These are phyloP conservation scores for Schizopygopsis malacanthus DNA, from an alignment of 2,797 vertebrate species.

Conservation along the genomic window DNA sequence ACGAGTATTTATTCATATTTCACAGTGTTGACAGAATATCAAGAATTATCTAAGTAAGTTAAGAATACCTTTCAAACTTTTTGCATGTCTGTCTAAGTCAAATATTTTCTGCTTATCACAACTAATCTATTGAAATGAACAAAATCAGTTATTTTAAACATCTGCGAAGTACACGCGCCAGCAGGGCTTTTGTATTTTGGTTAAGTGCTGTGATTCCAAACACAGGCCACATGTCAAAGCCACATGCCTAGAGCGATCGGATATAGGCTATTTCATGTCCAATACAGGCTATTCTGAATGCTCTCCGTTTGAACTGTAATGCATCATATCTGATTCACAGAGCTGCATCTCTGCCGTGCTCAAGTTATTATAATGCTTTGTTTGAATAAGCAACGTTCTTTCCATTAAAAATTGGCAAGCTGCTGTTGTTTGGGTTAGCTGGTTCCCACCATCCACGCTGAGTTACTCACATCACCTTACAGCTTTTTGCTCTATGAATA, in stretches of 20 bases:
- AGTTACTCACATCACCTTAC: neutral
- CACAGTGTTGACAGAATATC: neutral
- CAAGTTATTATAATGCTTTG: constrained; percentile 7
- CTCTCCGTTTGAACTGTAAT: constrained; percentile 13
- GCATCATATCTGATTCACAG: constrained; percentile 14
- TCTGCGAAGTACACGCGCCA: neutral
- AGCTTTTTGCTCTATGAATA: constrained; percentile 47
- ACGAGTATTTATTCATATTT: neutral
- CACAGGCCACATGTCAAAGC: constrained; percentile 14
- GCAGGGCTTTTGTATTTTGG: neutral
- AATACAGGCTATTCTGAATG: neutral
- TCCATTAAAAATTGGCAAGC: constrained; percentile 3
- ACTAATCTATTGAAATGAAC: neutral
- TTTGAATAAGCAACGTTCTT: constrained; percentile 10
- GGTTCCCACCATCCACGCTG: neutral
- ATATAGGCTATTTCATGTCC: constrained; percentile 37
- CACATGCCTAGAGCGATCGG: constrained; percentile 24
- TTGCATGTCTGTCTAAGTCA: neutral
- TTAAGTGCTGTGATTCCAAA: constrained; percentile 9
- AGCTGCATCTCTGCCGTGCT: neutral
- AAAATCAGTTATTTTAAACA: constrained; percentile 1
- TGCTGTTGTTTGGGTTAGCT: neutral
- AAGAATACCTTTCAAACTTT: too few species aligned
- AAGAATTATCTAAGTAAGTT: neutral
- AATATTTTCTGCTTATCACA: neutral